Evolutionary conservation across 2,797 vertebrate genomes (phyloP), one percentile per base, ranked within the genome.

Genomic region (Aeoliscus strigatus): DNA sequence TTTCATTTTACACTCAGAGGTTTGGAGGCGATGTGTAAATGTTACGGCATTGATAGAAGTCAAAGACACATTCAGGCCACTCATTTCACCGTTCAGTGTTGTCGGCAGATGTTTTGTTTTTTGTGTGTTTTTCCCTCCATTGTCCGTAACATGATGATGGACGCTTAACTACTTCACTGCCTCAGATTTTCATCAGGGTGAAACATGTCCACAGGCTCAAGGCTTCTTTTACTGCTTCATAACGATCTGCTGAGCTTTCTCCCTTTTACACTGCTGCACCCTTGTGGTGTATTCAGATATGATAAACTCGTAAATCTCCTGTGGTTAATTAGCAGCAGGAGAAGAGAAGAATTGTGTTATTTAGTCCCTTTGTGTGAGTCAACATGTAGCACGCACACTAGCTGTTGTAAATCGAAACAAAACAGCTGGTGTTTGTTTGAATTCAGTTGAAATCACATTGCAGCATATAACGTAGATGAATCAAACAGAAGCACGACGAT

Each of bases 211-310:
- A 43, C 25, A 45, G 10, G 16, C 28, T 18, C 11, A n/a, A n/a
- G 42, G 18, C 28, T 24, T 57, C 13, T 11, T 26, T 11, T 3
- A 8, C 12, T 15, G 28, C 29, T 48, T 18, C 27, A 15, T 34
- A 35, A 36, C 33, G 51, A 31, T 27, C 27, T 32, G 32, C 60
- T 32, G 27, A 31, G 29, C 21, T 35, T 10, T 14, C 77, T 83
- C 74, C 57, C 73, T 69, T 75, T 86, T 43, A 80, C 86, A 70
- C 83, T 89, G 80, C 87, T 89, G 85, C 86, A 77, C 80, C 82
- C 87, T 84, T 83, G 84, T 89, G 88, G 83, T 51, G 68, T 31
- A 42, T 70, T 12, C 12, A 52, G 50, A 79, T 60, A 81, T 70
- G 30, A 77, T 53, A 28, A 29, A 32, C 33, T 34, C 38, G 4